Evolutionary conservation across 2,113 vertebrate genomes (phyloP).

Genomic region (Psittacus erithacus): DNA sequence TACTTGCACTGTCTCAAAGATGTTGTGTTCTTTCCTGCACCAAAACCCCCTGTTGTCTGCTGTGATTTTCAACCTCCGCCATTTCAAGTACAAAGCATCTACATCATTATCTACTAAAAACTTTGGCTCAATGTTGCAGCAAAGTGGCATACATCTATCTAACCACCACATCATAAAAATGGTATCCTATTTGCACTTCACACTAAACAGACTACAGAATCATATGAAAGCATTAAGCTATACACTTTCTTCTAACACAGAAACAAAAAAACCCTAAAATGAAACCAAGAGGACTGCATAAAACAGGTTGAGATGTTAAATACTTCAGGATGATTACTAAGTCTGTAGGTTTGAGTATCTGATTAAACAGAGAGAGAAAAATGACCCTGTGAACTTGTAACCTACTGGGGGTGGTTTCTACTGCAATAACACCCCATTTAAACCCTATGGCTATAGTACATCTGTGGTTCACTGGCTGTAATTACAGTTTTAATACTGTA

Average conservation of each 20-base stretch:
- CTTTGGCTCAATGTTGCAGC: not conserved
- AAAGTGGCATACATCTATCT: not conserved
- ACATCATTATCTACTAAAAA: not conserved
- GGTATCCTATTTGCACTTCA: not conserved
- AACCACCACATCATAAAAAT: not conserved
- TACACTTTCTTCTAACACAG: not conserved
- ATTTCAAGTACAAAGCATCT: not conserved
- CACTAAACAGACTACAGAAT: not conserved
- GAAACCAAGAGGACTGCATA: not conserved
- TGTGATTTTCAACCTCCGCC: not conserved
- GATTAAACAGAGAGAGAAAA: conserved; percentile 47
- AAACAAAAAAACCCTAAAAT: not conserved
- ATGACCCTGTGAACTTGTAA: conserved; percentile 76
- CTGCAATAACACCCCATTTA: conserved; percentile 62
- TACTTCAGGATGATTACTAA: conserved; percentile 35
- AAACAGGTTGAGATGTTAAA: conserved; percentile 12
- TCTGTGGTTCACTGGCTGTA: conserved; percentile 76
- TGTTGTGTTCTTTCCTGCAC: not conserved
- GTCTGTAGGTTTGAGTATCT: not conserved
- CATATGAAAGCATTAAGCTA: not conserved
- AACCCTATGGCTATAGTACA: conserved; percentile 63
- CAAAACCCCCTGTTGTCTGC: not conserved
- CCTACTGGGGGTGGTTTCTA: conserved; percentile 68
- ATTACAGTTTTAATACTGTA: conserved; percentile 76
- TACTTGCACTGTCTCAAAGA: not conserved